A percentile compares a stretch with the other conserved stretches of the same genome.
Evolutionary conservation across 2,113 vertebrate species (phyloP).

Genomic region (Epinephelus moara): DNA sequence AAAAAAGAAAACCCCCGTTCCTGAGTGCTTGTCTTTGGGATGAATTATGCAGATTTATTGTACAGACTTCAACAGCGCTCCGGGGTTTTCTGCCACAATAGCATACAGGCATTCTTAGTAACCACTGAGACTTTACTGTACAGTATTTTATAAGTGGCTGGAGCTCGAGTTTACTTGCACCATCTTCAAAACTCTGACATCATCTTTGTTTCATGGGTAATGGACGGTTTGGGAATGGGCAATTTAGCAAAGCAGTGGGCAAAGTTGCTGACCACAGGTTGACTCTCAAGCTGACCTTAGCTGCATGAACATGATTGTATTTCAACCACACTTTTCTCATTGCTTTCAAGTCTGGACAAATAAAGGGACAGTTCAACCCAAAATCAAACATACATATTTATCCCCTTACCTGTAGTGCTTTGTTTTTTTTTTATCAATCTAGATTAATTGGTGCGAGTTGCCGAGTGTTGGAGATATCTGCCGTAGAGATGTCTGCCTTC

Average conservation of each 20-base stretch:
- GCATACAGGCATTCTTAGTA: neutral
- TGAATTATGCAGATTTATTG: constrained; percentile 64
- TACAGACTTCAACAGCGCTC: constrained; percentile 16
- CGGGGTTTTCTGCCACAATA: constrained; percentile 3
- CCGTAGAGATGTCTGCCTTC: too few relatives aligned
- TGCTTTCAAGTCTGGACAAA: neutral
- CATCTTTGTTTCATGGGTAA: neutral
- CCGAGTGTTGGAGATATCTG: too few relatives aligned
- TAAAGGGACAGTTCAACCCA: too few relatives aligned
- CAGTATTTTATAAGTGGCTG: neutral
- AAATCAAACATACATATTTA: too few relatives aligned
- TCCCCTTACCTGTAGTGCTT: too few relatives aligned
- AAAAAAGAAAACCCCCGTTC: constrained; percentile 37
- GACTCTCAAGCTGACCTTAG: constrained; percentile 20
- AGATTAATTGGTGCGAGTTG: too few relatives aligned
- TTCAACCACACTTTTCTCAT: neutral
- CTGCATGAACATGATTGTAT: neutral
- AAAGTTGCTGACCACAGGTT: neutral
- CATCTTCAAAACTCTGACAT: neutral
- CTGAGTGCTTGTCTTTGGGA: constrained; percentile 32
- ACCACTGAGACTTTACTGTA: neutral
- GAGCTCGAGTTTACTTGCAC: neutral
- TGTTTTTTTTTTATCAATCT: too few relatives aligned
- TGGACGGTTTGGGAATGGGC: neutral
- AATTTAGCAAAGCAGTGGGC: constrained; percentile 4